A percentile compares a stretch with the other conserved stretches of the same genome.
Conservation (phyloP, 2,113 vertebrate species). For the Antechinus flavipes region DNA sequence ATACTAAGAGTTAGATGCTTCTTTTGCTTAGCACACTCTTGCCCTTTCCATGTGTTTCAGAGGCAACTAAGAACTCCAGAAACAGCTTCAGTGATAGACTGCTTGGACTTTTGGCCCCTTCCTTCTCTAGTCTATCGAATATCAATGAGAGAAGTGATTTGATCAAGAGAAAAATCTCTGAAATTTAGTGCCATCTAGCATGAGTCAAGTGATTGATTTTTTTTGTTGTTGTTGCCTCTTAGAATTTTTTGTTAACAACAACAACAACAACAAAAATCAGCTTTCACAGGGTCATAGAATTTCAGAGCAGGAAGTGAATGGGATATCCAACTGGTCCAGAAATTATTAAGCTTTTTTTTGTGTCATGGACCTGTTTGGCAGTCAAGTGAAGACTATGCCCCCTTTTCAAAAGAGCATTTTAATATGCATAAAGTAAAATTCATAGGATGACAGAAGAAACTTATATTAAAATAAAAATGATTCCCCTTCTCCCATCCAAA, state of each 20-base stretch:
- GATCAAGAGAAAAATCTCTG: background rate
- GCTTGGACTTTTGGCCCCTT: background rate
- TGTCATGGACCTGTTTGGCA: background rate
- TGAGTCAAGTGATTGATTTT: background rate
- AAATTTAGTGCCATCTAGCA: background rate
- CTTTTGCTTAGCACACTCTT: slow-evolving; percentile 6
- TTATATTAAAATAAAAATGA: background rate
- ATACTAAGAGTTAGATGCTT: background rate
- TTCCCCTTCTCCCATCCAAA: background rate
- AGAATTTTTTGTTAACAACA: background rate
- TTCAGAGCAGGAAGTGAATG: background rate
- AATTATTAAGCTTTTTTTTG: background rate
- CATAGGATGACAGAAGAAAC: background rate
- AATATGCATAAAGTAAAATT: background rate
- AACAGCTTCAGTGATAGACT: background rate
- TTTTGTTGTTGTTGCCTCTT: background rate
- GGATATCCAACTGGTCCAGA: background rate
- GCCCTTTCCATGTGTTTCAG: background rate
- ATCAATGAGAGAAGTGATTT: background rate
- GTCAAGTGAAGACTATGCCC: background rate
- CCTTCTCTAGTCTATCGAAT: background rate
- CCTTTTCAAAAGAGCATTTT: background rate
- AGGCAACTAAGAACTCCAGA: slow-evolving; percentile 3
- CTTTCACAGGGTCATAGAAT: background rate
- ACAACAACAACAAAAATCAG: too few relatives aligned